Evolutionary conservation across 2,113 vertebrate species (phyloP), one percentile per base, ranked within the genome.

Genomic region (Tenrec ecaudatus): DNA sequence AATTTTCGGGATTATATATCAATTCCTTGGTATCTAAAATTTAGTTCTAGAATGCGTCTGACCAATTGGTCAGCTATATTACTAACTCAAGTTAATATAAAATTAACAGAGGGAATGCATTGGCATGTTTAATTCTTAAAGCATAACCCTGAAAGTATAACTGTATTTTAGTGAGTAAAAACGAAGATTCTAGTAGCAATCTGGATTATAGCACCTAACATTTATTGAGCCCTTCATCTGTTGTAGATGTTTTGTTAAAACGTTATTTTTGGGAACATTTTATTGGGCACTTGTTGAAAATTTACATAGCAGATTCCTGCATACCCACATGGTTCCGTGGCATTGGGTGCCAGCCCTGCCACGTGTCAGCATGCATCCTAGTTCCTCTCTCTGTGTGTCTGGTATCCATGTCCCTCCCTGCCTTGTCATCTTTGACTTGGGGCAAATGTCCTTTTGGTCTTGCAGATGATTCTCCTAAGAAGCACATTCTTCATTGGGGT

Each of bases 81-180:
- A 92, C 5, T 79, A 47, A 90, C 5, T 6, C 3, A 81, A 1
- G 16, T 66, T 86, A 83, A 80, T 36, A 53, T 71, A 86, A 88
- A 80, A 40, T 83, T 92, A 36, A 53, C 60, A 16, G 57, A 90
- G 3, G 27, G n/a, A 90, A 92, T 58, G 68, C 9, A 14, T 83
- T 31, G 75, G 33, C 79, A 20, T 68, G 84, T 3, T 88, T 60
- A 87, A 80, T 81, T 36, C 20, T 89, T 66, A 40, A 19, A 79
- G 71, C 20, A 60, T 86, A 76, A 29, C 83, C 91, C 47, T 91
- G 33, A 88, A 87, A 53, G 31, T 89, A 76, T 17, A 95, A 77
- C 62, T 79, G n/a, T 62, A 78, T 40, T 33, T 38, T 83, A 25
- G 16, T 64, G 62, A 64, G 0, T 83, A 79, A 38, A 53, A 83